Evolutionary conservation across 2,797 vertebrate genomes (phyloP).

Genomic region (Gambusia yucatana): DNA sequence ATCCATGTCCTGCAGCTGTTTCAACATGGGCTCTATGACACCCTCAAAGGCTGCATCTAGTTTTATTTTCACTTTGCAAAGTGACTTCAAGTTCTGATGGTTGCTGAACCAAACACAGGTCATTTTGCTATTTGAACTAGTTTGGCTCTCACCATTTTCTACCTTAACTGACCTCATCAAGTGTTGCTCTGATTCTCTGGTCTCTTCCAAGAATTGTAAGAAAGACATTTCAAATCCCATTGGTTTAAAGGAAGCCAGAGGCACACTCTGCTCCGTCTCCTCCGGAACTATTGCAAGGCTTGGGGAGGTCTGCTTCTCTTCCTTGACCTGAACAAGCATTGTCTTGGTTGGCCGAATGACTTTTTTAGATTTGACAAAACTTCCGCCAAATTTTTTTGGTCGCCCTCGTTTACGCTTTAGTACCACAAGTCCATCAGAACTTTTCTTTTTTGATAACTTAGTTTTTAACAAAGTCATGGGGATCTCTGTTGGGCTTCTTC

Average conservation of each 20-base stretch:
- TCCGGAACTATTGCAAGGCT: slow-evolving; percentile 65
- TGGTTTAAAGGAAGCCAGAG: slow-evolving; percentile 92
- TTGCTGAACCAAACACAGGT: slow-evolving; percentile 88
- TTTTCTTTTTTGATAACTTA: slow-evolving; percentile 72
- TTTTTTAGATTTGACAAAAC: slow-evolving; percentile 65
- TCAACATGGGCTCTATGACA: slow-evolving; percentile 84
- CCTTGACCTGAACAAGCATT: slow-evolving; percentile 47
- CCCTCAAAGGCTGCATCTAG: slow-evolving; percentile 86
- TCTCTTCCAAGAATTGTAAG: slow-evolving; percentile 95
- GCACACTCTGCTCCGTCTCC: slow-evolving; percentile 75
- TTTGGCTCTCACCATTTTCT: slow-evolving; percentile 35
- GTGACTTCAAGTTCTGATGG: slow-evolving; percentile 84
- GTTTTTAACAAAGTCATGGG: slow-evolving; percentile 56
- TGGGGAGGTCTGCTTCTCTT: slow-evolving; percentile 83
- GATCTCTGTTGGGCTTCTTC: slow-evolving; percentile 57
- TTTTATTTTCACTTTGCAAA: slow-evolving; percentile 88
- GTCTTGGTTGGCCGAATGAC: slow-evolving; percentile 56
- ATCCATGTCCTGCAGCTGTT: slow-evolving; percentile 95
- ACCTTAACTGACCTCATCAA: slow-evolving; percentile 72
- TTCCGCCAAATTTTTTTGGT: slow-evolving; percentile 67
- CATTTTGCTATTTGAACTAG: slow-evolving; percentile 72
- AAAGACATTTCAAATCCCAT: slow-evolving; percentile 98
- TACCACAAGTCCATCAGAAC: slow-evolving; percentile 65
- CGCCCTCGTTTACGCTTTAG: slow-evolving; percentile 82
- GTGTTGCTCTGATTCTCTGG: slow-evolving; percentile 85